Conservation (phyloP, 2,888 invertebrate species). For the Pristionchus arcanus region DNA sequence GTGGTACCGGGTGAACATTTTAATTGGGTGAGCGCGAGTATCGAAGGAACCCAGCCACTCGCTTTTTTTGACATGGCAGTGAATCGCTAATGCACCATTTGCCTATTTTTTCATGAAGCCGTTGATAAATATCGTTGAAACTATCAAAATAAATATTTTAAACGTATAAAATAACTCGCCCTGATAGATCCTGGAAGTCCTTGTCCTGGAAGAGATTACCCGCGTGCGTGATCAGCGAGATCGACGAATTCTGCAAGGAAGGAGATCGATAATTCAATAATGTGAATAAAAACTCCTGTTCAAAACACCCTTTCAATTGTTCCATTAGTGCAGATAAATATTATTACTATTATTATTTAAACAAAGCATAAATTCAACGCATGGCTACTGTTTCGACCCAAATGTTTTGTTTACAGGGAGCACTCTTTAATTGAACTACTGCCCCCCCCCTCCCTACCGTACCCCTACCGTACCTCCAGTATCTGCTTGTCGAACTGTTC, state of each 20-base stretch:
- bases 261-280: background rate
- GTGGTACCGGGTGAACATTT: background rate
- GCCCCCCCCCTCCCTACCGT: background rate
- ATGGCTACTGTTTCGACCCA: no score
- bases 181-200: conserved; percentile 89
- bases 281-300: no score
- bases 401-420: no score
- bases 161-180: conserved; percentile 79
- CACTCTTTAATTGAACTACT: background rate
- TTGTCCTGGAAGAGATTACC: conserved; percentile 96
- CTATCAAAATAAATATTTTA: background rate
- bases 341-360: no score
- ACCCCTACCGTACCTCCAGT: conserved; percentile 47
- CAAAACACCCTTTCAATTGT: no score
- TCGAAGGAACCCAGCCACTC: no score
- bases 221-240: conserved; percentile 91
- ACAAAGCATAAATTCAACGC: no score
- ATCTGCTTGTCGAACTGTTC: conserved; percentile 47
- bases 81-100: no score
- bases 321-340: no score
- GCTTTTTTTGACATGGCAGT: no score
- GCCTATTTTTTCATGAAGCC: no score
- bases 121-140: background rate
- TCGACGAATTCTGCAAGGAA: conserved; percentile 88
- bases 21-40: no score